Evolutionary conservation across 2,888 invertebrate genomes (phyloP).

Genomic region (Siphlonurus alternatus): DNA sequence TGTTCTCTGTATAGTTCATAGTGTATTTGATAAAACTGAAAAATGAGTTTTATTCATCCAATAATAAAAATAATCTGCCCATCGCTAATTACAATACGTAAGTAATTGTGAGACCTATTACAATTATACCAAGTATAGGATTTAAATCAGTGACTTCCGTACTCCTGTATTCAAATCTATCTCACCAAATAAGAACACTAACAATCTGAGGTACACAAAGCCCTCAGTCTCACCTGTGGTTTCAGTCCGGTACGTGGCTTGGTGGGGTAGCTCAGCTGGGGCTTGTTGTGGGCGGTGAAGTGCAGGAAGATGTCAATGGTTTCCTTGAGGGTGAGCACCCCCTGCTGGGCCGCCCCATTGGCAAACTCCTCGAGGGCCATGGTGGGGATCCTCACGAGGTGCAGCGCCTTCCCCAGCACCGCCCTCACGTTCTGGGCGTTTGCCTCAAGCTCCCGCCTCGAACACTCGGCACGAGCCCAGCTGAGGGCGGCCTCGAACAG

Average conservation of each 20-base stretch:
- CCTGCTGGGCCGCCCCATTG: slow-evolving; percentile 85
- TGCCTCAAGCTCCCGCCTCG: slow-evolving; percentile 62
- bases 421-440: slow-evolving; percentile 63
- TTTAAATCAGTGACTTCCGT: no score
- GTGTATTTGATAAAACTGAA: no score
- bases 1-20: no score
- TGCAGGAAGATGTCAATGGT: slow-evolving; percentile 90
- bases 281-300: slow-evolving; percentile 81
- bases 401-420: slow-evolving; percentile 60
- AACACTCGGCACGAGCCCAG: slow-evolving; percentile 88
- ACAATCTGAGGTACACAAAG: no score
- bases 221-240: no score
- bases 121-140: no score
- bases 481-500: slow-evolving; percentile 78
- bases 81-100: no score
- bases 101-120: no score
- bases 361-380: slow-evolving; percentile 92
- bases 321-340: slow-evolving; percentile 79
- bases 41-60: no score
- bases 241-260: slow-evolving; percentile 74
- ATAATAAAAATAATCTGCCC: no score
- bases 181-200: no score
- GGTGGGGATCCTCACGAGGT: slow-evolving; percentile 80
- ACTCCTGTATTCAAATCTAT: no score
- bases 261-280: slow-evolving; percentile 61